Conservation (phyloP, 2,888 invertebrate genomes). For the Erpobdella octoculata region DNA sequence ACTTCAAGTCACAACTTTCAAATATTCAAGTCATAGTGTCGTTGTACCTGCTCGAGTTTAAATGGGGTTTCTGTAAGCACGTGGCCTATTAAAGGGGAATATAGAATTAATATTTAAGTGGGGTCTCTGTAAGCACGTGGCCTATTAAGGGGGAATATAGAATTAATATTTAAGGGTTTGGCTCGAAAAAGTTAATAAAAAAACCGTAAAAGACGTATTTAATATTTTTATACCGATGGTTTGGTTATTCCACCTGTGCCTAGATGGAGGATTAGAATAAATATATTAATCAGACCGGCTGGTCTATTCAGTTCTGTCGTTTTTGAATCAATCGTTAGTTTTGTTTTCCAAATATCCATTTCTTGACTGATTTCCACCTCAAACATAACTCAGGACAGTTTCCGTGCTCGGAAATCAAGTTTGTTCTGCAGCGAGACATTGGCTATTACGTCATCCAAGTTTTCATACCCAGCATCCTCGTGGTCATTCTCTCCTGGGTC, state of each 20-base stretch:
- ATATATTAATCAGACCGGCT: not conserved
- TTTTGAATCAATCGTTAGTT: not conserved
- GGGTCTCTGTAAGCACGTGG: too few species aligned
- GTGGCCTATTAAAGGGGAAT: too few species aligned
- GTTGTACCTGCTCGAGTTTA: too few species aligned
- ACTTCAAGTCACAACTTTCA: too few species aligned
- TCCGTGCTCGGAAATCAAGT: slow-evolving; percentile 37
- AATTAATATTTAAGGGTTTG: too few species aligned
- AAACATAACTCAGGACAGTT: slow-evolving; percentile 33
- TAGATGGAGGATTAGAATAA: not conserved
- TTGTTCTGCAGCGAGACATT: slow-evolving; percentile 37
- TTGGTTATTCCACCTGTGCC: not conserved
- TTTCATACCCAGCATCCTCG: slow-evolving; percentile 37
- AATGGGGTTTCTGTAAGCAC: too few species aligned
- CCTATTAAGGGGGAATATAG: too few species aligned
- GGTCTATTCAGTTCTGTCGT: not conserved
- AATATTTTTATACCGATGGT: too few species aligned
- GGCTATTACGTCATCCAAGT: slow-evolving; percentile 39
- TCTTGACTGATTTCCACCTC: not conserved
- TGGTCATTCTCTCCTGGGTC: slow-evolving; percentile 56
- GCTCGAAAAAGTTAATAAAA: too few species aligned
- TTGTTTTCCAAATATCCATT: not conserved
- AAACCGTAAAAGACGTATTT: too few species aligned
- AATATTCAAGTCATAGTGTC: too few species aligned
- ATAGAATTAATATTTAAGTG: too few species aligned